phyloP scores from a whole-genome alignment of 2,888 invertebrate species.

The Dione juno region DNA sequence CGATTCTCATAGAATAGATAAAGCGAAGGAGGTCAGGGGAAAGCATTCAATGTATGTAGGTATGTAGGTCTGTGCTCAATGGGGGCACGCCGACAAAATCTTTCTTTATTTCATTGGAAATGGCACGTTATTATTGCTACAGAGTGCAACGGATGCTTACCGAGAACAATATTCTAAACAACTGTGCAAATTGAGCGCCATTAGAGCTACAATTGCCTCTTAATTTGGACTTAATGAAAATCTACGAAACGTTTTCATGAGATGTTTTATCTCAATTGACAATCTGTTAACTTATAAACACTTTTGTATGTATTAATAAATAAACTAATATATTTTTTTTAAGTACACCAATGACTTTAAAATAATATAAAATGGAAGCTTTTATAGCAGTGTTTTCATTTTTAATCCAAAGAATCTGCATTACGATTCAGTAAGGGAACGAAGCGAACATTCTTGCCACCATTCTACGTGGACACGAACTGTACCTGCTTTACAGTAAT shows the following conservation, averaged over 20 bases:
- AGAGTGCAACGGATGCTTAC: conserved; percentile 28
- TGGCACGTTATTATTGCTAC: conserved; percentile 32
- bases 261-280: not conserved
- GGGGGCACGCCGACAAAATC: conserved; percentile 47
- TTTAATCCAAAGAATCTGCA: conserved; percentile 4
- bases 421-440: conserved; percentile 2
- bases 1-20: conserved; percentile 43
- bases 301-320: no score
- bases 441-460: conserved; percentile 15
- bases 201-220: conserved; percentile 22
- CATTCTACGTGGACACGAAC: not conserved
- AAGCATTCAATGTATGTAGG: conserved; percentile 49
- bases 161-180: conserved; percentile 34
- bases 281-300: no score
- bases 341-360: no score
- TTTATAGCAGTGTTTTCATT: not conserved
- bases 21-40: conserved; percentile 44
- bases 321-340: no score
- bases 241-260: not conserved
- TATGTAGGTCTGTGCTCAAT: conserved; percentile 56
- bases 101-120: conserved; percentile 75
- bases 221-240: not conserved
- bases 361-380: no score
- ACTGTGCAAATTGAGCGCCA: conserved; percentile 18
- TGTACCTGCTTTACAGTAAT: not conserved